Evolutionary conservation across 2,888 invertebrate genomes (phyloP), one percentile per base, ranked within the genome.

Genomic region (Pandemis corylana): DNA sequence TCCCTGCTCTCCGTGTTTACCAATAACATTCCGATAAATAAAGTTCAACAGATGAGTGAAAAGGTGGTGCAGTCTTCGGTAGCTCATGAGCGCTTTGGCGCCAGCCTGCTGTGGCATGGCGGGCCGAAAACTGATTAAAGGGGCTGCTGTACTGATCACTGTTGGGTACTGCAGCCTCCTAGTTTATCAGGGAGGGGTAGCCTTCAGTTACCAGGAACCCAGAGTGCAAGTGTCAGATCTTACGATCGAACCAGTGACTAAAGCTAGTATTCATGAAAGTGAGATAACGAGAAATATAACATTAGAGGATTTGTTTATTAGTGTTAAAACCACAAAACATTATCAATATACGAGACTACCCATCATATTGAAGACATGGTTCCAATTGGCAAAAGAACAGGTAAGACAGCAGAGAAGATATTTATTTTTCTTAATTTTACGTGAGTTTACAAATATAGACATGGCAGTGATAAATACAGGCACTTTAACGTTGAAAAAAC

Each of bases 341-440:
- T 98, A 98, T 93, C 98, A 99, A 89, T 94, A 96, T 80, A 96
- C 96, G 69, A 96, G 99, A 83, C 91, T 99, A 85, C 97, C 97
- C 71, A 96, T 98, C 78, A 97, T 99, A 85, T 95, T 99, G 89
- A 97, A 97, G 93, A 99, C 99, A 77, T 99, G 99, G 99, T 98
- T 98, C 90, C 97, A 97, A 90, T 95, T 98, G 86, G 99, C 98
- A 69, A 97, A 96, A 90, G 95, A 98, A 87, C 98, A 99, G 97
- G 98, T 98, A 95, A 95, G 46, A 65, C 2, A 59, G 6, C 1
- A 5, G 28, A 28, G 28, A 59, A 59, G 28, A 12, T 59, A 59
- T 1, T 12, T 12, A 7, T 20, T n/a, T 59, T 5, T 28, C 1
- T 12, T 12, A 28, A 59, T 5, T 59, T 28, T 20, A 56, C 10